phyloP scores from a whole-genome alignment of 2,113 vertebrate genomes.

The Neodon shergylaensis region DNA sequence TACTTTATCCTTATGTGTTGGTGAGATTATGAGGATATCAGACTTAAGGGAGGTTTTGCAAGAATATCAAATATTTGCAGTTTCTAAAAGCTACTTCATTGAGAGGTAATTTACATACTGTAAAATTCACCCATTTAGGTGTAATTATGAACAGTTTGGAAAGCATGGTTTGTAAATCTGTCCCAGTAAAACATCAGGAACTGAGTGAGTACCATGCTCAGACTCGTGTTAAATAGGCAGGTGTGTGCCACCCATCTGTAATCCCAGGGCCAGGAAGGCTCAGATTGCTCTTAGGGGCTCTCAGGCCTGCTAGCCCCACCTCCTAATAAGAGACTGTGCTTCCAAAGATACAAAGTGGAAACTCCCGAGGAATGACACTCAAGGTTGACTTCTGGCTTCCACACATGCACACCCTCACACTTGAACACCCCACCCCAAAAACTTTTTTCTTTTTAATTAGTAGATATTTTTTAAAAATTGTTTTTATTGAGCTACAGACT shows the following conservation, averaged over 20 bases:
- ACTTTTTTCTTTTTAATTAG: too few relatives aligned
- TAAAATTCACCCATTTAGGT: conserved; percentile 35
- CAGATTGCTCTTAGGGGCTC: neutral
- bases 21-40: conserved; percentile 45
- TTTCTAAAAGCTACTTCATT: conserved; percentile 17
- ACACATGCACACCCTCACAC: neutral
- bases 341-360: neutral
- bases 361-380: neutral
- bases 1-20: neutral
- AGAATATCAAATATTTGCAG: conserved; percentile 19
- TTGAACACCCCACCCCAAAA: neutral
- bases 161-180: neutral
- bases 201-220: neutral
- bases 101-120: conserved; percentile 5
- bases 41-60: conserved; percentile 7
- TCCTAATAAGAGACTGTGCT: neutral
- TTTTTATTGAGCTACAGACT: too few relatives aligned
- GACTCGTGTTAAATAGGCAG: neutral
- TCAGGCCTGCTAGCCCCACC: neutral
- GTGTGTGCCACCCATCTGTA: neutral
- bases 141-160: neutral
- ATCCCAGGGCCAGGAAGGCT: neutral
- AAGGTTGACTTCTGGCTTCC: neutral
- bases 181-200: neutral
- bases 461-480: too few relatives aligned